phyloP scores from a whole-genome alignment of 2,113 vertebrate species.

The Bubo bubo region DNA sequence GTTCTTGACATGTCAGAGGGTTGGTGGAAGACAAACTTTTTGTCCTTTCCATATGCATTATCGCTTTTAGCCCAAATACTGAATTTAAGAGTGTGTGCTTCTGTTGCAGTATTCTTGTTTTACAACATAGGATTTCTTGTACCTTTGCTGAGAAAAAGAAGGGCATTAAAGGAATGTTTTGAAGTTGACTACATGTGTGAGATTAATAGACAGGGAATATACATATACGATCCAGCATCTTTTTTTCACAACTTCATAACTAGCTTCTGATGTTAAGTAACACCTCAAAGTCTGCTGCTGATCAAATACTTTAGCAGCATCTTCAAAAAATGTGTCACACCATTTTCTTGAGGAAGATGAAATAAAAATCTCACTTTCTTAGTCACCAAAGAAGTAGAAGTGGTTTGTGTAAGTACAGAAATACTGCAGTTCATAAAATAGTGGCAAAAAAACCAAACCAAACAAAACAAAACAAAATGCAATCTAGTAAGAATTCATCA shows the following conservation, averaged over 20 bases:
- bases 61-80: not conserved
- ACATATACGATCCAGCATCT: accelerated
- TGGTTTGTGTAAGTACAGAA: not conserved
- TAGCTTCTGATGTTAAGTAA: not conserved
- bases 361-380: not conserved
- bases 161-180: not conserved
- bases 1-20: accelerated
- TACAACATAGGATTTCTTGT: not conserved
- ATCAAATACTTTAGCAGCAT: not conserved
- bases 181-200: not conserved
- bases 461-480: not conserved
- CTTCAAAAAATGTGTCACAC: not conserved
- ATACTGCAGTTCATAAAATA: not conserved
- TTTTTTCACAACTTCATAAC: not conserved
- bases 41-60: not conserved
- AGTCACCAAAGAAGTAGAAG: not conserved
- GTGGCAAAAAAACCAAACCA: too few relatives aligned
- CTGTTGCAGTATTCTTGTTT: not conserved
- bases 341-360: not conserved
- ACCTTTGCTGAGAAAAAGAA: not conserved
- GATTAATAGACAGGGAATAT: not conserved
- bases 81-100: not conserved
- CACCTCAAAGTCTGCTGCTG: not conserved
- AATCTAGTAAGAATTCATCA: not conserved
- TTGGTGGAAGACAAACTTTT: not conserved